Evolutionary conservation across 1,140 invertebrate species (phyloP).

Genomic region (Tetramorium alpestre): DNA sequence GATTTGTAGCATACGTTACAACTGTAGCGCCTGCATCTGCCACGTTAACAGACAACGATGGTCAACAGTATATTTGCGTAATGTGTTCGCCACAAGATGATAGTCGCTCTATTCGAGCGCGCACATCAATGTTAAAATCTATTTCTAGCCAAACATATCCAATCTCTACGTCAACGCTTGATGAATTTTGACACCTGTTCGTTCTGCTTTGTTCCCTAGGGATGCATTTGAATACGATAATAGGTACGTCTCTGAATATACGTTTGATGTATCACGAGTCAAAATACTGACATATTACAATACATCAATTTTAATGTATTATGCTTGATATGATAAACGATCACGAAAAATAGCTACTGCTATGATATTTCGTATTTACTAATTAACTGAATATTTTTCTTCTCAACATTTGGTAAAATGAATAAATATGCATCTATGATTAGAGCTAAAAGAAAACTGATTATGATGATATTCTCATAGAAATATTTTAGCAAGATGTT

Average conservation of each 20-base stretch:
- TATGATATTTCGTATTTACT: background rate
- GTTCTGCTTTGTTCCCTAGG: background rate
- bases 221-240: slow-evolving; percentile 1
- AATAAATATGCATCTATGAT: background rate
- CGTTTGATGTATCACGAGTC: background rate
- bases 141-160: background rate
- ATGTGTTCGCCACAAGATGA: background rate
- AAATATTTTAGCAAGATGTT: background rate
- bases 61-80: background rate
- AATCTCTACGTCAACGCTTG: background rate
- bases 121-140: slow-evolving; percentile 25
- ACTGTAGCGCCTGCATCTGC: slow-evolving; percentile 39
- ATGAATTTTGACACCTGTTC: background rate
- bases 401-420: background rate
- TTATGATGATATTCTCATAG: background rate
- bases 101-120: background rate
- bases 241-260: background rate
- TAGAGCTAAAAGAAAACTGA: background rate
- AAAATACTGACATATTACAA: background rate
- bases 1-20: slow-evolving; percentile 29
- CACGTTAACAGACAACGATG: slow-evolving; percentile 29
- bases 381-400: background rate
- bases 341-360: background rate
- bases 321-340: background rate
- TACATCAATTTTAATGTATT: slow-evolving; percentile 4